Evolutionary conservation across 1,140 invertebrate species (phyloP).

Genomic region (Procambarus virginalis): DNA sequence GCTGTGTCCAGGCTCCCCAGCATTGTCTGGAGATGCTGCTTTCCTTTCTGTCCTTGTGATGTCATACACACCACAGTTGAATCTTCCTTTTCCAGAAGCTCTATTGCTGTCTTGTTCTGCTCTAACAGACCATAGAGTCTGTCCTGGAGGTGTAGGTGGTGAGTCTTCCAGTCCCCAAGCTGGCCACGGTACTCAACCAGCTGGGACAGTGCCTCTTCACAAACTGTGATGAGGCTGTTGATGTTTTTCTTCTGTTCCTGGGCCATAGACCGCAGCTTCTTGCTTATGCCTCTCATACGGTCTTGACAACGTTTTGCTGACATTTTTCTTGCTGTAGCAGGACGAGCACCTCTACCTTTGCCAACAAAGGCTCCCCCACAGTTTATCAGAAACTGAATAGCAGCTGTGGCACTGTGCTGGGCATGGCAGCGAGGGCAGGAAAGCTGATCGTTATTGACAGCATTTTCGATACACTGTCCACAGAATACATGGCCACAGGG

Average conservation of each 20-base stretch:
- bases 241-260: neutral
- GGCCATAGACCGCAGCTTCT: neutral
- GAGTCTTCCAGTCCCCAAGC: neutral
- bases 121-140: neutral
- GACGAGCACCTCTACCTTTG: neutral
- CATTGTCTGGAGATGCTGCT: neutral
- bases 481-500: neutral
- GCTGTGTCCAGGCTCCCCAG: neutral
- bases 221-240: neutral
- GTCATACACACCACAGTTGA: neutral
- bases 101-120: neutral
- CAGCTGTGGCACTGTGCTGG: neutral
- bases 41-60: neutral
- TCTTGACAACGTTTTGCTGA: neutral
- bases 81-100: neutral
- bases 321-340: neutral
- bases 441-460: neutral
- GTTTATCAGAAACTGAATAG: neutral
- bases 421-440: neutral
- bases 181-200: neutral
- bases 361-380: neutral
- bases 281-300: neutral
- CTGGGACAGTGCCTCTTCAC: neutral
- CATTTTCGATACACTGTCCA: neutral
- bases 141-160: neutral